phyloP scores from a whole-genome alignment of 1,140 invertebrate species.

The Drosophila subpulchrella region DNA sequence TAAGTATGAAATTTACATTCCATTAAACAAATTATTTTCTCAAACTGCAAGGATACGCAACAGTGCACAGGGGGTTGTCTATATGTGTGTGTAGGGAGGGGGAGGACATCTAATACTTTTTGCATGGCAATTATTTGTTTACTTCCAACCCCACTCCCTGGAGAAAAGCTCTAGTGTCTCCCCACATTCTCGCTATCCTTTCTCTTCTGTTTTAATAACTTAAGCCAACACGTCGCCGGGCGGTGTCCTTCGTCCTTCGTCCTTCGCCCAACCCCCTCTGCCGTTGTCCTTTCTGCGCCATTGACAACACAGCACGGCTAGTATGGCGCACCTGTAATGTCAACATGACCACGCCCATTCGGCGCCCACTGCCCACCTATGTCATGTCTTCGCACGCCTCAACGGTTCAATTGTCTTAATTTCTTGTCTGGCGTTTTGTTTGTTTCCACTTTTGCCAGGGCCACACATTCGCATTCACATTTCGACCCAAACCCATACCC shows the following conservation, averaged over 20 bases:
- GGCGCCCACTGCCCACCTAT: conserved; percentile 41
- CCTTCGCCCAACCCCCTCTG: neutral
- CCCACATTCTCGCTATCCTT: conserved; percentile 45
- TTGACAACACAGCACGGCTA: conserved; percentile 61
- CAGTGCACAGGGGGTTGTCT: conserved; percentile 22
- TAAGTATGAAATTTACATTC: conserved; percentile 82
- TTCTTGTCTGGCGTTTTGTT: conserved; percentile 80
- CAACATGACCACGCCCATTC: conserved; percentile 65
- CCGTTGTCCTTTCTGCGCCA: conserved; percentile 78
- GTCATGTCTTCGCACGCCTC: conserved; percentile 74
- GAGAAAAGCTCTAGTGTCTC: conserved; percentile 16
- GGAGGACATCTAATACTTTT: conserved; percentile 69
- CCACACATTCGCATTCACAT: conserved; percentile 5
- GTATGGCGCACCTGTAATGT: conserved; percentile 76
- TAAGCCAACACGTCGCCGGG: conserved; percentile 73
- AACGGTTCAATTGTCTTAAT: conserved; percentile 83
- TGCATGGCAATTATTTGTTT: conserved; percentile 82
- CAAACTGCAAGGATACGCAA: conserved; percentile 58
- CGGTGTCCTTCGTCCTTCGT: conserved; percentile 5
- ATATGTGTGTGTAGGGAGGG: neutral
- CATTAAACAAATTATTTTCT: conserved; percentile 82
- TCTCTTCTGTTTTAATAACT: conserved; percentile 73
- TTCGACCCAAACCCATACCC: neutral
- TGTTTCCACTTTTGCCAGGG: conserved; percentile 52
- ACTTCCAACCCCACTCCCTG: conserved; percentile 9